Base-by-base conservation (phyloP, 2,888 invertebrate species). In the Physocephala rufipes region DNA sequence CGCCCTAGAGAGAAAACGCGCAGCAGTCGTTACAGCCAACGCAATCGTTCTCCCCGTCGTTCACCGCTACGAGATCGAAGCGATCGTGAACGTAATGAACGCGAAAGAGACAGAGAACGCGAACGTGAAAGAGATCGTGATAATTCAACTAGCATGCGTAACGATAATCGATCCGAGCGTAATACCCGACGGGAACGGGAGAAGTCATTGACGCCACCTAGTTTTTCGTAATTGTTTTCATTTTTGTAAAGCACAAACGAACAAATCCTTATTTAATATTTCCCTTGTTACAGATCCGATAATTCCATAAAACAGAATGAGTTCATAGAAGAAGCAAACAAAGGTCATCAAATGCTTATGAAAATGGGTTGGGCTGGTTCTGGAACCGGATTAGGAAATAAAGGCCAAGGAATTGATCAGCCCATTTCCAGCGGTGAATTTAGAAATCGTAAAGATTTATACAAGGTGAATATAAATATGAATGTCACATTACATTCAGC, bases 311-410 rank as follows among this genome's bases (percentile, higher is more conserved):
- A 86, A 75, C 86, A 78, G 72, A 88, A 80, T 67, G 89, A 91
- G 77, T 93, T 93, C 75, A 87, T 95, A 72, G 96, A 96, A 82
- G 90, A 95, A 71, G 92, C 92, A 74, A 99, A 99, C 87, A 97
- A 97, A 84, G 99, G 99, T 0, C 99, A 99, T 87, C 97, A 97
- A 87, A 90, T 99, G 87, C 89, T 99, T 74, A 94, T 93, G 86
- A 97, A 97, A 88, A 99, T 99, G 98, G 99, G 98, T 2, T 99
- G 99, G 99, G 92, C 93, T 73, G 92, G 94, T 66, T 81, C 85
- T 12, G 98, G 98, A 51, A 92, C 91, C 53, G 99, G 99, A 12
- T 89, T 99, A 13, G 99, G 99, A 21, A 93, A 94, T 0, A 91
- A 96, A 72, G 98, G 97, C 75, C 97, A 98, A 86, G 99, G 99